phyloP scores from a whole-genome alignment of 2,797 vertebrate species.

The Arnoldichthys spilopterus region DNA sequence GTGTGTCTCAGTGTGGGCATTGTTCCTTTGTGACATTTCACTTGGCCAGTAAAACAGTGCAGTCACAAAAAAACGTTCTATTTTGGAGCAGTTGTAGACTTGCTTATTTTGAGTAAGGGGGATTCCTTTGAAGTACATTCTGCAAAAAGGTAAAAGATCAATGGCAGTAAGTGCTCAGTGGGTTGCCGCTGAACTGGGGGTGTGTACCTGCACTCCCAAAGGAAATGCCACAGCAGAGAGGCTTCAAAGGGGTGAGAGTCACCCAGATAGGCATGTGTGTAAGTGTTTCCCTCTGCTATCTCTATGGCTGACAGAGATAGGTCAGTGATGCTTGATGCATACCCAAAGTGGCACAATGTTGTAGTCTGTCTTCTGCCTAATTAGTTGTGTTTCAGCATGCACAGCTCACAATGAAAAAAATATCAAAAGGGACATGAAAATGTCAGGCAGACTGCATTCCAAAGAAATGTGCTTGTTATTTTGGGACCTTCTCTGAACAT shows the following conservation, averaged over 20 bases:
- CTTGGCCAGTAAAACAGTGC: not conserved
- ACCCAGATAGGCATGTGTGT: conserved; percentile 26
- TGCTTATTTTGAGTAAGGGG: conserved; percentile 20
- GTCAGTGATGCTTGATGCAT: conserved; percentile 46
- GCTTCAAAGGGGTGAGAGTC: conserved; percentile 50
- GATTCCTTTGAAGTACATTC: conserved; percentile 48
- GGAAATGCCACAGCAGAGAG: conserved; percentile 53
- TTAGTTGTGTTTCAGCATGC: conserved; percentile 17
- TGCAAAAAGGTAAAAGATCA: conserved; percentile 35
- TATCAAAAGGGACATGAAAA: conserved; percentile 27
- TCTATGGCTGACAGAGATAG: conserved; percentile 46
- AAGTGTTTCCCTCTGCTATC: conserved; percentile 36
- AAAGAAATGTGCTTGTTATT: not conserved
- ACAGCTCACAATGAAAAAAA: conserved; percentile 13
- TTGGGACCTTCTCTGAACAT: not conserved
- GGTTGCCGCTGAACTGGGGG: conserved; percentile 41
- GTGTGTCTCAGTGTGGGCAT: not conserved
- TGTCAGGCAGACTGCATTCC: conserved; percentile 13
- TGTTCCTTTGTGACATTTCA: not conserved
- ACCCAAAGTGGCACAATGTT: conserved; percentile 23
- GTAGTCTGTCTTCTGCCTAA: conserved; percentile 11
- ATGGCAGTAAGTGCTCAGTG: conserved; percentile 38
- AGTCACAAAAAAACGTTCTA: conserved; percentile 16
- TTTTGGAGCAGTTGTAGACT: not conserved
- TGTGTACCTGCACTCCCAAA: conserved; percentile 52